Evolutionary conservation across 2,888 invertebrate genomes (phyloP).

Genomic region (Amblyteles armatorius): DNA sequence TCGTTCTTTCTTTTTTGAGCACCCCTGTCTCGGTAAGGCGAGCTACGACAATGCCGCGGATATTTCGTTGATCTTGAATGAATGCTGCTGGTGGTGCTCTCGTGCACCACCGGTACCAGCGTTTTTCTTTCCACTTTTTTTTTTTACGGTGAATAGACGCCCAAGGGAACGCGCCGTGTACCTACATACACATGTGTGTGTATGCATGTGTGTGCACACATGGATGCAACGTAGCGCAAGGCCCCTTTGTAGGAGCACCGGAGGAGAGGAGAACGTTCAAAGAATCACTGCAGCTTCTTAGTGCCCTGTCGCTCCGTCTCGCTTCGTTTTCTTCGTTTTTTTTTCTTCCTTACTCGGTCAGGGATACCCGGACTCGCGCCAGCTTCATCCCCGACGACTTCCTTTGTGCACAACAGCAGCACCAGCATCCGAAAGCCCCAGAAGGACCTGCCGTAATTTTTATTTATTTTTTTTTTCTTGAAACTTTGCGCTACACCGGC

Average conservation of each 20-base stretch:
- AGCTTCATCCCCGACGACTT: slow-evolving; percentile 62
- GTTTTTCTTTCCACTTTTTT: slow-evolving; percentile 57
- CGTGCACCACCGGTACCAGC: slow-evolving; percentile 63
- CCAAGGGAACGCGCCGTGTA: slow-evolving; percentile 59
- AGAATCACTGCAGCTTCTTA: slow-evolving; percentile 81
- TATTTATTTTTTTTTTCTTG: slow-evolving; percentile 56
- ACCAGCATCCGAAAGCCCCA: slow-evolving; percentile 35
- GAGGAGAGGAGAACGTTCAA: slow-evolving; percentile 76
- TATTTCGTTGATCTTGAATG: slow-evolving; percentile 79
- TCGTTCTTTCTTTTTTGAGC: slow-evolving; percentile 54
- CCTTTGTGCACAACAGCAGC: slow-evolving; percentile 55
- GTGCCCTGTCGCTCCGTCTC: slow-evolving; percentile 61
- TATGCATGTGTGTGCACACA: slow-evolving; percentile 8
- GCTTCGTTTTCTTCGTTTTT: slow-evolving; percentile 6
- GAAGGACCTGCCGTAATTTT: slow-evolving; percentile 81
- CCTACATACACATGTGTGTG: slow-evolving; percentile 9
- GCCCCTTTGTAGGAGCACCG: slow-evolving; percentile 67
- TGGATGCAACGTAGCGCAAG: slow-evolving; percentile 63
- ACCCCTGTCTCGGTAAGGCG: slow-evolving; percentile 51
- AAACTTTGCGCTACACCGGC: slow-evolving; percentile 61
- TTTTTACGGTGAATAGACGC: slow-evolving; percentile 75
- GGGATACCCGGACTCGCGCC: slow-evolving; percentile 68
- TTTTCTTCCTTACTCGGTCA: slow-evolving; percentile 69
- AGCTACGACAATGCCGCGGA: slow-evolving; percentile 66
- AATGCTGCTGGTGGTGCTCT: slow-evolving; percentile 66